phyloP scores from a whole-genome alignment of 2,113 vertebrate species.

The Vicugna pacos region DNA sequence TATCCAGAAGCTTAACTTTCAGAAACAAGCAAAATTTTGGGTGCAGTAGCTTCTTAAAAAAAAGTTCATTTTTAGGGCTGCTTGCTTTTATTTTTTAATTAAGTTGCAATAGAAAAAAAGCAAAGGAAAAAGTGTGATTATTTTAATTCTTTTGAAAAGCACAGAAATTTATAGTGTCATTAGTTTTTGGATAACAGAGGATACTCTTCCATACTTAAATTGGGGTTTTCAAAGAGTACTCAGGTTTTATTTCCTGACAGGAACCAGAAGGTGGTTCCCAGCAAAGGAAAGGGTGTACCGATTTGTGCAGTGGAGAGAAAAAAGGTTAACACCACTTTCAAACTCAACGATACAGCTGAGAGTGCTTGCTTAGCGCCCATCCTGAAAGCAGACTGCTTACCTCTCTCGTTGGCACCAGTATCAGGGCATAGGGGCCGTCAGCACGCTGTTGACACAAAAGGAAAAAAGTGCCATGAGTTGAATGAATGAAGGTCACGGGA shows the following conservation, averaged over 20 bases:
- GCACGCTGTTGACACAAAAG: constrained; percentile 87
- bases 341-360: neutral
- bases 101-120: neutral
- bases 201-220: neutral
- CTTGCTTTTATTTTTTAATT: constrained; percentile 36
- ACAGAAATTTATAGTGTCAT: neutral
- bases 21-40: neutral
- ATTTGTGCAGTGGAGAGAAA: neutral
- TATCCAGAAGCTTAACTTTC: constrained; percentile 40
- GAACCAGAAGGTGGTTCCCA: neutral
- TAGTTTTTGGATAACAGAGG: neutral
- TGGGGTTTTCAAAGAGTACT: neutral
- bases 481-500: neutral
- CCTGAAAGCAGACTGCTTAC: constrained; percentile 82
- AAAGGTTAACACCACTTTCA: rapidly evolving
- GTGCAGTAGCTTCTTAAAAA: constrained; percentile 39
- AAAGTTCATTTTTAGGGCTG: constrained; percentile 6
- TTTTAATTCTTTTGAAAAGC: neutral
- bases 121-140: neutral
- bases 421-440: constrained; percentile 94
- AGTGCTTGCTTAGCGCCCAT: rapidly evolving
- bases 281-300: neutral
- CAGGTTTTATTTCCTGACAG: neutral
- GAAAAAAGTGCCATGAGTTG: neutral
- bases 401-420: constrained; percentile 97